Evolutionary conservation across 2,888 invertebrate species (phyloP), one percentile per base, ranked within the genome.

Genomic region (Oithona nana): DNA sequence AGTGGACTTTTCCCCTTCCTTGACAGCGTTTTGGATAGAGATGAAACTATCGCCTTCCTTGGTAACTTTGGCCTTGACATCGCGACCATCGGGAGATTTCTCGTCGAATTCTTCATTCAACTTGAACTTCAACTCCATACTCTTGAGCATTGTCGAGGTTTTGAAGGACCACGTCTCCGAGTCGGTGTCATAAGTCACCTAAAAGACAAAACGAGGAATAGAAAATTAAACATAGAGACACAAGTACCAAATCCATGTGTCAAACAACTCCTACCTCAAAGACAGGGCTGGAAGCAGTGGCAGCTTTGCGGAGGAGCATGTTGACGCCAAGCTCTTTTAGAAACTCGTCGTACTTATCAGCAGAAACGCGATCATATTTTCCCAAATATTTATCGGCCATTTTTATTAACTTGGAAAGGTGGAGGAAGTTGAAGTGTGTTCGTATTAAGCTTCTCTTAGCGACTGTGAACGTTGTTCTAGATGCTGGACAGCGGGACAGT

Each of bases 271-370:
- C 24, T 26, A 59, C 59, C 50, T 59, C 59, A 50, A 59, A 30
- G 39, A 29, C 54, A 20, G 62, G 62, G 28, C 56, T 62, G 48
- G 62, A 55, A 3, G 49, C 62, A 20, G 29, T 39, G 49, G 62
- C 62, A 20, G 62, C 62, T 48, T 62, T 62, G 11, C 61, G 52
- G n/a, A 62, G 62, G 3, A 62, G 31, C 22, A 56, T 28, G 56
- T 62, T 62, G 22, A 62, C 62, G 28, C 30, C 56, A 4, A 62
- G 62, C 22, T 28, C 62, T 56, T 62, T 62, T 13, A 62, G 56
- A 26, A 62, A 31, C 26, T 62, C 62, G 26, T 62, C 62, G 39
- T 62, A 62, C 13, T 62, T 62, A 20, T 62, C 62, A 16, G 62
- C 52, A n/a, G 55, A 56, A 11, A 39, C 28, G 2, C 62, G 55